Conservation (phyloP, 1,140 invertebrate species). For the Hypothenemus hampei region DNA sequence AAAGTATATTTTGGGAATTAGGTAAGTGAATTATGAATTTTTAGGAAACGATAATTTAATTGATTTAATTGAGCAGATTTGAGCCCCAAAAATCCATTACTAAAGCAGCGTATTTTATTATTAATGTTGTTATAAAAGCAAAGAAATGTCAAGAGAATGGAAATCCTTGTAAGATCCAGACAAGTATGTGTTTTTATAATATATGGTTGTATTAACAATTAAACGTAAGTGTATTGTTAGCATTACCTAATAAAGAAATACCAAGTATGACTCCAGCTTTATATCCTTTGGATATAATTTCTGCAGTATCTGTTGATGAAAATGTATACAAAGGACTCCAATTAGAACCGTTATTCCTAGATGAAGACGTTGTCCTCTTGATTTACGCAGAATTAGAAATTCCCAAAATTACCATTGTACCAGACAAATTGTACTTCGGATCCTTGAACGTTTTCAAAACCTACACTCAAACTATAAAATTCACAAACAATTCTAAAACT, state of each 20-base stretch:
- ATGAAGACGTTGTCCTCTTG: conserved; percentile 16
- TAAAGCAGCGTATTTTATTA: not conserved
- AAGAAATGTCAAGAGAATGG: conserved; percentile 6
- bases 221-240: not conserved
- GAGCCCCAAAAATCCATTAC: conserved; percentile 6
- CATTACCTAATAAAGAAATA: not conserved
- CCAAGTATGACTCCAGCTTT: not conserved
- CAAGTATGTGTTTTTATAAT: not conserved
- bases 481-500: conserved; percentile 30
- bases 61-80: not conserved
- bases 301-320: not conserved
- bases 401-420: conserved; percentile 26
- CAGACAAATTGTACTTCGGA: conserved; percentile 21
- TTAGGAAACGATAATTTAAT: not conserved
- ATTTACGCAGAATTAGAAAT: conserved; percentile 33
- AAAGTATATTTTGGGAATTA: conserved; percentile 26
- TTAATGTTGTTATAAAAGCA: not conserved
- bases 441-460: conserved; percentile 22
- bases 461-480: conserved; percentile 16
- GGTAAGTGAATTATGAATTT: conserved; percentile 17
- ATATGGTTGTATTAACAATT: not conserved
- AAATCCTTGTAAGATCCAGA: not conserved
- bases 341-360: not conserved
- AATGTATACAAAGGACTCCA: not conserved
- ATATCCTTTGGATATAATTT: not conserved